Evolutionary conservation across 2,888 invertebrate genomes (phyloP), one percentile per base, ranked within the genome.

Genomic region (Zele albiditarsus): DNA sequence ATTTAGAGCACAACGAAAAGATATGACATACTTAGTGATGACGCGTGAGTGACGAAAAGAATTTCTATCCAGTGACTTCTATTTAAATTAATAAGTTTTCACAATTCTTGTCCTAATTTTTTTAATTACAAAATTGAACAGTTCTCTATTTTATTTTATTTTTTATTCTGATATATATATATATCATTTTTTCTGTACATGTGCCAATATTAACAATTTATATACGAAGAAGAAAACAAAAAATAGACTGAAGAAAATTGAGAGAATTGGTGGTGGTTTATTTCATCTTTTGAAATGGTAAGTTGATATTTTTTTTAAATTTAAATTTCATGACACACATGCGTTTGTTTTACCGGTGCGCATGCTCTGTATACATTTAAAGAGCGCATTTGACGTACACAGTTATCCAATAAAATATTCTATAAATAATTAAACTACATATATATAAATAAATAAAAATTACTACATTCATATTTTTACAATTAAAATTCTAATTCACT

Each of bases 171-270:
- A n/a, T 38, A 12, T 38, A 12, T 12, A 8, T 12, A 38, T 38
- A 38, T 38, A 2, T 38, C 12, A 0, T 38, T 38, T 38, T 4
- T 6, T 2, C 8, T 8, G 12, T 38, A 2, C 10, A 38, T 38
- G 38, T 38, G 38, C 38, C 38, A 38, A 38, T 38, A 38, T 38
- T 38, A 12, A 38, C 12, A 8, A 38, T 38, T 12, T 2, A 38
- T 38, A 12, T n/a, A n/a, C n/a, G n/a, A 77, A 73, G 73, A 65
- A 72, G 38, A 49, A 74, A 74, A 72, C 76, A 74, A 76, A 74
- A 72, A 67, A 76, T 75, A 46, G 6, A 31, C 16, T 31, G 70
- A 27, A 28, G 70, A 10, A 38, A 73, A 58, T 66, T 23, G 38
- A 57, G 66, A 66, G 20, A 66, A 57, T 65, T 33, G 12, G 57